Evolutionary conservation across 2,113 vertebrate genomes (phyloP), one percentile per base, ranked within the genome.

Genomic region (Mastomys natalensis): DNA sequence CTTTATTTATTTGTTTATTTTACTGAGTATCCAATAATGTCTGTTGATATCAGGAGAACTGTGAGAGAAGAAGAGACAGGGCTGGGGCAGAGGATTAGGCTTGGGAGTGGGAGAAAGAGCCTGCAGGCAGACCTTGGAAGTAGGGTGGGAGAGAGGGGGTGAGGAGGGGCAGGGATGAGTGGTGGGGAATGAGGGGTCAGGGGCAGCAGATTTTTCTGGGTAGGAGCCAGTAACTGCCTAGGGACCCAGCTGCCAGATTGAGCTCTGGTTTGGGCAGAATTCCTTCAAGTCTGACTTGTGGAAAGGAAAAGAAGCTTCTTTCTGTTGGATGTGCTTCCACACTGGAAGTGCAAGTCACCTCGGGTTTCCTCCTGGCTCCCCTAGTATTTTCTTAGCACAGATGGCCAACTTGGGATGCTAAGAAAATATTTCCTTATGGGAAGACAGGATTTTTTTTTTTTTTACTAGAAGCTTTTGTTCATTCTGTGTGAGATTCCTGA

Each of bases 351-450:
- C 37, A 45, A 94, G 87, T 84, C 64, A 77, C 45, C 29, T 91
- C 87, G 66, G 26, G 12, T 60, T 94, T 96, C 87, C 74, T 93
- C 17, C 80, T 95, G 90, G 96, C n/a, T 77, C 55, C 26, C 89
- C 53, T 8, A 82, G 12, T 78, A 80, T 96, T 96, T 97, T 89
- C 89, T 94, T 89, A 92, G 68, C 60, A 93, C 19, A 72, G 68
- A 40, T 76, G 76, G 78, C 80, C 92, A 64, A 62, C 93, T 94
- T 93, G 17, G 93, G 95, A 91, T 89, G 43, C 82, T 92, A 89
- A 96, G 72, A 87, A 80, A 93, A 90, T 78, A 81, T 58, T 89
- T 94, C 87, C 94, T 96, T 94, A 93, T 72, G 73, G 62, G 81
- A 95, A 34, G 48, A 70, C 84, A 89, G 73, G 76, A 62, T 62